A percentile compares a stretch with the other conserved stretches of the same genome.
Evolutionary conservation across 2,888 invertebrate genomes (phyloP).

Genomic region (Caenorhabditis macrosperma): DNA sequence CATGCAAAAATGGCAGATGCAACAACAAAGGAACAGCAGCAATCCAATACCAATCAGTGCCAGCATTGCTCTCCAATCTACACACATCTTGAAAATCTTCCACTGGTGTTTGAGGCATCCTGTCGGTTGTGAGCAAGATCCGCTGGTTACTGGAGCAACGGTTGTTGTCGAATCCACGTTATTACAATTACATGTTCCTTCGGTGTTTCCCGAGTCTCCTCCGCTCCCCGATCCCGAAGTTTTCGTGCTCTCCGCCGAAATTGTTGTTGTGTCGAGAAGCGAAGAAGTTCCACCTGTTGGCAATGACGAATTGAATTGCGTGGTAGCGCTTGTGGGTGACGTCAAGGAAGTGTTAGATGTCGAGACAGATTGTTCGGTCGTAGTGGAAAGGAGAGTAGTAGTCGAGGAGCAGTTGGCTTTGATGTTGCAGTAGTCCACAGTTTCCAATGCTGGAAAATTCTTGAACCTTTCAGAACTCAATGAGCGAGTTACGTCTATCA

Average conservation of each 20-base stretch:
- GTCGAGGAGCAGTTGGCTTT: constrained; percentile 65
- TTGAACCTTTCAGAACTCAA: neutral
- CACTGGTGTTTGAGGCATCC: constrained; percentile 57
- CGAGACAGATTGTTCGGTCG: constrained; percentile 19
- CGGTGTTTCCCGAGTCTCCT: neutral
- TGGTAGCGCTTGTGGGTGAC: constrained; percentile 15
- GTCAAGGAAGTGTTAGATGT: constrained; percentile 23
- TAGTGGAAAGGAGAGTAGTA: constrained; percentile 32
- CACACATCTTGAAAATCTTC: constrained; percentile 60
- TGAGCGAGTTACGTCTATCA: constrained; percentile 64
- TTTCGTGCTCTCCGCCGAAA: neutral
- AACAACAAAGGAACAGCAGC: constrained; percentile 40
- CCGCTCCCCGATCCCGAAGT: constrained; percentile 4
- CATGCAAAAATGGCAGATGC: constrained; percentile 58
- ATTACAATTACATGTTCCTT: constrained; percentile 11
- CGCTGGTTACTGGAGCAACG: neutral
- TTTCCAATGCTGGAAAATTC: constrained; percentile 65
- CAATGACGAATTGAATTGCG: constrained; percentile 8
- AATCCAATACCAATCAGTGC: constrained; percentile 30
- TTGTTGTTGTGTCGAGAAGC: constrained; percentile 17
- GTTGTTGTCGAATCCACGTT: neutral
- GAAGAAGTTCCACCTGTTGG: constrained; percentile 32
- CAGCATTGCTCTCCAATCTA: constrained; percentile 60
- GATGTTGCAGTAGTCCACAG: constrained; percentile 68
- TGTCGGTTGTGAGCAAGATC: constrained; percentile 12